phyloP scores from a whole-genome alignment of 1,140 invertebrate genomes.

The Sminthurides bifidus region DNA sequence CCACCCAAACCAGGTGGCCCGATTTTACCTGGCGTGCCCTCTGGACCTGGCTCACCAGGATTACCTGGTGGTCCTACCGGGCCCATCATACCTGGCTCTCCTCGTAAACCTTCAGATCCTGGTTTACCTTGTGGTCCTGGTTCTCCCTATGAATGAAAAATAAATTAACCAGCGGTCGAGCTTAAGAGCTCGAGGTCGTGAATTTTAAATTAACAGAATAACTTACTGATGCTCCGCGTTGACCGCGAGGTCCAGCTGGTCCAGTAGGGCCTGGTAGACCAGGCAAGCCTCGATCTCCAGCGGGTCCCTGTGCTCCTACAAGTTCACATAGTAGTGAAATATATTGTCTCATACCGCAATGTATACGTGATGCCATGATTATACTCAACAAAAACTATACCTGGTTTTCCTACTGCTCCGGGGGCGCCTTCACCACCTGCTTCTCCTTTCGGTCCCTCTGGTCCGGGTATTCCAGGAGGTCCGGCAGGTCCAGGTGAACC shows the following conservation, averaged over 20 bases:
- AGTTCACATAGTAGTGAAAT: not conserved
- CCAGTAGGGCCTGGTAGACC: constrained; percentile 50
- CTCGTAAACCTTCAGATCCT: constrained; percentile 52
- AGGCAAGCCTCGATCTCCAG: constrained; percentile 53
- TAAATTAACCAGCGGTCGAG: not conserved
- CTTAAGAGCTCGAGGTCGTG: no score
- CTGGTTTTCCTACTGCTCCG: constrained; percentile 41
- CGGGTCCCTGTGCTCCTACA: constrained; percentile 45
- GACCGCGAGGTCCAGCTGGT: constrained; percentile 40
- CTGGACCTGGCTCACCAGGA: constrained; percentile 57
- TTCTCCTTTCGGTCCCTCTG: constrained; percentile 36
- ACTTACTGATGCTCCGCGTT: constrained; percentile 38
- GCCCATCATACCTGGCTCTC: constrained; percentile 49
- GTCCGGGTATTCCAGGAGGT: constrained; percentile 51
- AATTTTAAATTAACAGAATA: no score
- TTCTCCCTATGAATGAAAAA: constrained; percentile 48
- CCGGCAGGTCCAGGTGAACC: constrained; percentile 58
- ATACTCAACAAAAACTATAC: constrained; percentile 36
- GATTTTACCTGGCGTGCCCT: constrained; percentile 55
- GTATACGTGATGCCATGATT: not conserved
- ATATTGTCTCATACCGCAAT: not conserved
- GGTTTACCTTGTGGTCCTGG: constrained; percentile 51
- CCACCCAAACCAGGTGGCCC: constrained; percentile 62
- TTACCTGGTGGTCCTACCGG: constrained; percentile 48
- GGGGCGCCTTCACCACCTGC: constrained; percentile 36